Evolutionary conservation across 2,113 vertebrate genomes (phyloP), one percentile per base, ranked within the genome.

Genomic region (Aphyosemion australe): DNA sequence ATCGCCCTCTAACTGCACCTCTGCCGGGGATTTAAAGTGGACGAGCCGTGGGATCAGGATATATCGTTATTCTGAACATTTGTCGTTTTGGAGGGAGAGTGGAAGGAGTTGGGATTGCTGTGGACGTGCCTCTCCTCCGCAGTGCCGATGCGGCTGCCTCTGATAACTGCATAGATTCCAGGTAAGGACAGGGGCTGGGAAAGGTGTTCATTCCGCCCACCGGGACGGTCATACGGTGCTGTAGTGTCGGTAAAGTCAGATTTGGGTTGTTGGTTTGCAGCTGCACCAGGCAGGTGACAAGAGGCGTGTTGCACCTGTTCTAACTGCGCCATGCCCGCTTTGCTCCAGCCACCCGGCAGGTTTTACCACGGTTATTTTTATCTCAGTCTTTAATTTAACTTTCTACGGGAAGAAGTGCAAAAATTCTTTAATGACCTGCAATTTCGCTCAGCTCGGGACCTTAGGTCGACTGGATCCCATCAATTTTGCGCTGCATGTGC

Each of bases 81-180:
- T 83, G 20, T 57, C 15, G 51, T 87, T 86, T 80, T 85, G 26
- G 48, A 42, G 42, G 64, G 65, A 68, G 83, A 88, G 82, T 88
- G 74, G 67, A 59, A 58, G 75, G 90, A 91, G 87, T 91, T 88
- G 83, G 83, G 72, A 89, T 90, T 80, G 79, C 78, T 83, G 76
- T 84, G 86, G 85, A 91, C 89, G 83, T 84, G 86, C 91, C 88
- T 82, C 84, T 78, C 85, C 89, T 91, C 93, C 89, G 93, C 94
- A 94, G 93, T 91, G 92, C 85, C 87, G 88, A 91, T 93, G 93
- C 94, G 92, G 90, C 83, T 85, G 87, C 88, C 88, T 92, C 85
- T 90, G 84, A 89, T 86, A 86, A 88, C 89, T 89, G 84, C 89
- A 89, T 76, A 88, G 87, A 88, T 91, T 89, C 87, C 93, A 94